Base-by-base conservation (phyloP, 2,888 invertebrate genomes). In the Hybos culiciformis region DNA sequence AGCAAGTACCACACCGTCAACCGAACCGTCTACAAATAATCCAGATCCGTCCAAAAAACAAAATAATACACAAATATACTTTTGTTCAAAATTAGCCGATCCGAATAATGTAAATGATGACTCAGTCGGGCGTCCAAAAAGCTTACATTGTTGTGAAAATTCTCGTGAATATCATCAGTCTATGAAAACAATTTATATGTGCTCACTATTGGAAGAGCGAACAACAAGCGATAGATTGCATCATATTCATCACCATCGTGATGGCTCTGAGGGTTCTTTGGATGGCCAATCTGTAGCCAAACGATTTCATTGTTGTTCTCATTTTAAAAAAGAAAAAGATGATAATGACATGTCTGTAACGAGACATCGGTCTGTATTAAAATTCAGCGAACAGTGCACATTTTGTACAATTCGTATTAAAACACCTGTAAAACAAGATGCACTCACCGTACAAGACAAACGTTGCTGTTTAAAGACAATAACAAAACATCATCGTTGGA, bases 201-300 rank as follows among this genome's bases (percentile, higher is more conserved):
- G 73, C 55, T 70, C 73, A 12, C 58, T 71, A 51, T 56, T 73
- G 12, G 72, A 73, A 53, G 70, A 72, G 49, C 64, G 62, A 23
- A 44, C 44, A 20, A 61, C 62, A 6, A 31, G 12, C 19, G 7
- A 20, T 14, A 14, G 14, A 40, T 34, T 63, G 59, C 57, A 24
- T 61, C 63, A 4, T 21, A 46, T 4, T 45, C 48, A 14, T 40
- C 47, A 14, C 46, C 42, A 7, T 32, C 36, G 7, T 3, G 50
- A 50, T 15, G 49, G 50, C 9, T 44, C 47, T 12, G 50, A 48
- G 17, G 45, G 40, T 8, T 7, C 5, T 17, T 37, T 23, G 3
- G 15, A 14, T n/a, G 17, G 14, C 23, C 31, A 41, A 36, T 50
- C 48, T 34, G 51, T 50, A 39, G 53, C 53, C 32, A 59, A 59